Evolutionary conservation across 1,140 invertebrate species (phyloP).

Genomic region (Aphaenogaster ashmeadi): DNA sequence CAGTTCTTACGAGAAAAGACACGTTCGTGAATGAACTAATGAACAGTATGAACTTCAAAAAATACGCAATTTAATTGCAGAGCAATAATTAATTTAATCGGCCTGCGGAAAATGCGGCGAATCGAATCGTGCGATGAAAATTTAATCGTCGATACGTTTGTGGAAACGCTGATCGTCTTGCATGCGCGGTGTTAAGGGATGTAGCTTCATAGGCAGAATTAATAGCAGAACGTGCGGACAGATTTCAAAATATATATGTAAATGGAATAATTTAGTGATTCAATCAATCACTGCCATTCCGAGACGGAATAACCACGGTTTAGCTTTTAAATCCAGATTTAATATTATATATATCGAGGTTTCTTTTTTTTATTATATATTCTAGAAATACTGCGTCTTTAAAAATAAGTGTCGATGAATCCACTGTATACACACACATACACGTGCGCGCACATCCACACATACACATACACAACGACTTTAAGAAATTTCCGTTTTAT

Average conservation of each 20-base stretch:
- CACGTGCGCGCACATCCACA: not conserved
- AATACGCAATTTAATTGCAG: not conserved
- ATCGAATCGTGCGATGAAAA: not conserved
- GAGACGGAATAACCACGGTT: not conserved
- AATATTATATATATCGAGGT: not conserved
- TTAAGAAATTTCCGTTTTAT: slow-evolving; percentile 2
- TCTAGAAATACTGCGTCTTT: not conserved
- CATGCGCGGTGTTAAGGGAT: not conserved
- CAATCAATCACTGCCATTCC: slow-evolving; percentile 46
- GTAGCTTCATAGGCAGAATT: not conserved
- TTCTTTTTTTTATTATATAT: not conserved
- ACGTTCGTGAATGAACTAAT: not conserved
- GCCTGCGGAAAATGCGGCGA: slow-evolving; percentile 21
- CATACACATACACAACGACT: not conserved
- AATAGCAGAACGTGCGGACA: not conserved
- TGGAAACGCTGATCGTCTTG: slow-evolving; percentile 1
- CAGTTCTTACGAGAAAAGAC: not conserved
- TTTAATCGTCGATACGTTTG: not conserved
- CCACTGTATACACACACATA: not conserved
- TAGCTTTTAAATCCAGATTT: not conserved
- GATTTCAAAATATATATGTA: not conserved
- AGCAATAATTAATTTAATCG: slow-evolving; percentile 49
- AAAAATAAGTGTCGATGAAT: not conserved
- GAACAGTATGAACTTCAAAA: not conserved
- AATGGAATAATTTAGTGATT: slow-evolving; percentile 13